phyloP scores from a whole-genome alignment of 1,140 invertebrate species.

The Propsilocerus akamusi region DNA sequence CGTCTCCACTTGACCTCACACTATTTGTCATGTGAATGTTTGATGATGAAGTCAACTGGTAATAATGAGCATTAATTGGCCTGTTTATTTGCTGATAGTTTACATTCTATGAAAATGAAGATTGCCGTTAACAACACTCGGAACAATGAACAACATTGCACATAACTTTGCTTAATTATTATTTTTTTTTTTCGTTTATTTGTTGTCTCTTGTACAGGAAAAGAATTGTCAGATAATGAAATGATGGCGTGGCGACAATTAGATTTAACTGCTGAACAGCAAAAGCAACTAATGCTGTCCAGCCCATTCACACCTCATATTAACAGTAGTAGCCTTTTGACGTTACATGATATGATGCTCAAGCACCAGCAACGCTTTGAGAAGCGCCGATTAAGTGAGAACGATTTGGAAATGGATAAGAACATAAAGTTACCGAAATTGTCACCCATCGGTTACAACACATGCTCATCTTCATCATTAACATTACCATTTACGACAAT shows the following conservation, averaged over 20 bases:
- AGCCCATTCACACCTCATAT: constrained; percentile 1
- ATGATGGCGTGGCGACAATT: constrained; percentile 3
- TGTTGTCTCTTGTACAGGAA: background rate
- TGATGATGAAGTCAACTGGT: too few relatives aligned
- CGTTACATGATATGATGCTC: background rate
- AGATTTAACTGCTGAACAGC: background rate
- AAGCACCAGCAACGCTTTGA: background rate
- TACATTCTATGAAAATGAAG: too few relatives aligned
- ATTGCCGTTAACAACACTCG: too few relatives aligned
- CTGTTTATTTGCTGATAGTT: too few relatives aligned
- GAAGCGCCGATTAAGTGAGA: background rate
- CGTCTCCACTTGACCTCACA: too few relatives aligned
- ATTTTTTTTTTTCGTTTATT: background rate
- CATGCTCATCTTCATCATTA: background rate
- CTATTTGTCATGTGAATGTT: too few relatives aligned
- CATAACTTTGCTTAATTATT: too few relatives aligned
- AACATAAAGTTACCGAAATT: background rate
- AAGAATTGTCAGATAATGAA: background rate
- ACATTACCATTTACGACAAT: background rate
- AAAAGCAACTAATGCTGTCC: background rate
- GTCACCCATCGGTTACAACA: background rate
- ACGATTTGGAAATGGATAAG: background rate
- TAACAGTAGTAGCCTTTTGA: background rate
- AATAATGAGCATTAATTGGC: too few relatives aligned
- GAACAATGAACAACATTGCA: too few relatives aligned